Evolutionary conservation across 2,888 invertebrate species (phyloP).

Genomic region (Zygaena filipendulae): DNA sequence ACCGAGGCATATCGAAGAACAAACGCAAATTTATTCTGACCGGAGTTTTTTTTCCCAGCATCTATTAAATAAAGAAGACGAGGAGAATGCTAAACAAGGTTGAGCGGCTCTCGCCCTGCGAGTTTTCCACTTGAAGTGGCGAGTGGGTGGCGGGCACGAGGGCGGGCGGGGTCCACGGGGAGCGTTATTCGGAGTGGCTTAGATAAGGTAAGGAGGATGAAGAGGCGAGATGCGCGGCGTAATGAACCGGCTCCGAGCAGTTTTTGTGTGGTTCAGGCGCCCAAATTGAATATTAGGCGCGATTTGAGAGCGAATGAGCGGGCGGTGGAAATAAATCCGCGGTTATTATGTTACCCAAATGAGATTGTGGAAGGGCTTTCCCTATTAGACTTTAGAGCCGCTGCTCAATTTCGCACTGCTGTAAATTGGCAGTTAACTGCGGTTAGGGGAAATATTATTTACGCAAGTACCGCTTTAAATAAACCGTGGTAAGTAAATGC

Average conservation of each 20-base stretch:
- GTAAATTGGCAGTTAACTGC: conserved; percentile 52
- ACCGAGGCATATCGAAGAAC: conserved; percentile 49
- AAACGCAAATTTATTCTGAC: conserved; percentile 63
- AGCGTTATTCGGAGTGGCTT: conserved; percentile 61
- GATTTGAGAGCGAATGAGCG: conserved; percentile 63
- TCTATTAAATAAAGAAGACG: conserved; percentile 68
- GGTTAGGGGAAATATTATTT: conserved; percentile 34
- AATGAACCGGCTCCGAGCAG: conserved; percentile 64
- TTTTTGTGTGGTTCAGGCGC: conserved; percentile 64
- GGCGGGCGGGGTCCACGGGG: conserved; percentile 30
- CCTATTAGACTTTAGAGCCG: conserved; percentile 44
- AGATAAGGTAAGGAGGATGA: conserved; percentile 68
- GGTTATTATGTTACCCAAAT: conserved; percentile 65
- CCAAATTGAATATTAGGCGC: conserved; percentile 68
- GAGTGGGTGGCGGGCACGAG: conserved; percentile 34
- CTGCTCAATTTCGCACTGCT: conserved; percentile 54
- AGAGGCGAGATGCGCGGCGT: conserved; percentile 65
- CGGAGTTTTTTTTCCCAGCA: conserved; percentile 59
- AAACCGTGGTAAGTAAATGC: background rate
- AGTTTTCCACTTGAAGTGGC: conserved; percentile 65
- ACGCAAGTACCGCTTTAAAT: conserved; percentile 26
- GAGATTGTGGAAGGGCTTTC: conserved; percentile 55
- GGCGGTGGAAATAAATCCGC: conserved; percentile 62
- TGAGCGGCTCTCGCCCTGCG: conserved; percentile 63
- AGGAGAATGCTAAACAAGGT: conserved; percentile 68